Conservation (phyloP, 2,113 vertebrate species). For the Erythrolamprus reginae region DNA sequence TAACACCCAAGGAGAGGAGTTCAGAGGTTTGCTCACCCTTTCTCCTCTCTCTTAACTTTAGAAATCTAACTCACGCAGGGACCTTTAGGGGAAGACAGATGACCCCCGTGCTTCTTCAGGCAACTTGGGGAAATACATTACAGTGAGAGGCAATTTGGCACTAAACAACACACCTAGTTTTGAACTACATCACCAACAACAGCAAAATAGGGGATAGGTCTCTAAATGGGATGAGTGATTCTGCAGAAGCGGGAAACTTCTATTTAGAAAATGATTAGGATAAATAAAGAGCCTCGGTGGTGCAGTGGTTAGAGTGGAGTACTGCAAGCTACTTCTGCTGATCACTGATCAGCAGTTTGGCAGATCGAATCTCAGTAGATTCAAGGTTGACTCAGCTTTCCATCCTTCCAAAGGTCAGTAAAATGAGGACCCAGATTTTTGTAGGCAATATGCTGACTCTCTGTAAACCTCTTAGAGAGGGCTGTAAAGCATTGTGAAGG, state of each 20-base stretch:
- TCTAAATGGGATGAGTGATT: neutral
- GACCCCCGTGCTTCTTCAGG: neutral
- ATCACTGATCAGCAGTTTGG: too few relatives aligned
- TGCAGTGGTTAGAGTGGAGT: too few relatives aligned
- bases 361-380: too few relatives aligned
- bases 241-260: neutral
- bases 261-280: neutral
- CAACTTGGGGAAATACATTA: neutral
- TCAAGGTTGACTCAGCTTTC: too few relatives aligned
- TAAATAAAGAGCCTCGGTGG: too few relatives aligned
- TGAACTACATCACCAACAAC: neutral
- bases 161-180: neutral
- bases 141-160: neutral
- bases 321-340: too few relatives aligned
- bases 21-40: neutral
- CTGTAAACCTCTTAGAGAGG: too few relatives aligned
- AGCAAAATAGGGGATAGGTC: neutral
- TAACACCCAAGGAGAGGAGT: neutral
- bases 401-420: too few relatives aligned
- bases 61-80: neutral
- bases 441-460: too few relatives aligned
- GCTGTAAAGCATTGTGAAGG: too few relatives aligned
- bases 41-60: neutral
- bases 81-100: neutral
- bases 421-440: too few relatives aligned